Base-by-base conservation (phyloP, 2,888 invertebrate species). In the Xestia sexstrigata region DNA sequence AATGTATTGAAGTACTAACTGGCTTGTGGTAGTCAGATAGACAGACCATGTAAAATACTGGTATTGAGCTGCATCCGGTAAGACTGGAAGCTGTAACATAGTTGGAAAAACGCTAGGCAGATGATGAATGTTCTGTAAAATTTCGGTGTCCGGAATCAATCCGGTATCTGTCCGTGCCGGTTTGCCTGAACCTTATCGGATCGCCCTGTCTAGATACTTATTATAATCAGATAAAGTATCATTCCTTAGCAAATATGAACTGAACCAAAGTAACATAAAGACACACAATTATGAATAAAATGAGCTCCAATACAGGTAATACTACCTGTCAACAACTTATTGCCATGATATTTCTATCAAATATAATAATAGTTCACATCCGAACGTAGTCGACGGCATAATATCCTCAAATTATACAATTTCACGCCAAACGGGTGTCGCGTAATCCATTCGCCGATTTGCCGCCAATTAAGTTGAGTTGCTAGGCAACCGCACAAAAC, bases 391-490 rank as follows among this genome's bases (percentile, higher is more conserved):
- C 81, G 73, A 72, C 65, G 55, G 60, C 68, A 71, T 85, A 82
- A 88, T 87, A 85, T 49, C 58, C 60, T 17, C 76, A 79, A 82
- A 84, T 84, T 81, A 85, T 86, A 87, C 80, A 84, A 88, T 80
- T 82, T 79, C 70, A 69, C 78, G 78, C 80, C 81, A 76, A 62
- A 39, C 70, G 76, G 89, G 89, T 90, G 84, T 89, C 84, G 89
- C 87, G 89, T 93, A 94, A 93, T 93, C 93, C 92, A 90, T 90
- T 91, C 88, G 90, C 83, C 91, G 92, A 94, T 95, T 94, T 94
- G 90, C 92, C 92, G 94, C 94, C 95, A 95, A 95, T 95, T 95
- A 95, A 89, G 76, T 88, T 62, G 72, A 86, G 94, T 95, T 92
- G 93, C 94, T 87, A 91, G 88, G 94, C 93, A 93, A 94, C 93